Evolutionary conservation across 2,797 vertebrate species (phyloP).

Genomic region (Scyliorhinus canicula): DNA sequence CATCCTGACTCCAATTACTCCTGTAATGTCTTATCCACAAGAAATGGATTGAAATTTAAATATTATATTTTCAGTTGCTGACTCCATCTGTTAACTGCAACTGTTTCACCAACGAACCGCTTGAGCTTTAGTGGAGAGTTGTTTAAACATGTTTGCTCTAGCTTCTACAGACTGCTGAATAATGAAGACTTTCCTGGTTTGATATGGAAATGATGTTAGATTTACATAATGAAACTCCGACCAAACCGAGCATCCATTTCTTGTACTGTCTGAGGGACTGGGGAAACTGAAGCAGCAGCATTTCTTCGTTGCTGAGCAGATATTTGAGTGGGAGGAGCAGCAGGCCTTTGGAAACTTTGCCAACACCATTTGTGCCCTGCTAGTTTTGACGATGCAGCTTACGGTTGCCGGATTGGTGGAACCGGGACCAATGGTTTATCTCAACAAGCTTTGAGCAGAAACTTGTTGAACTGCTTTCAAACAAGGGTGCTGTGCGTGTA

Average conservation of each 20-base stretch:
- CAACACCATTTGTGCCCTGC: not conserved
- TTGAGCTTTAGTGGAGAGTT: not conserved
- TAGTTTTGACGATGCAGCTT: not conserved
- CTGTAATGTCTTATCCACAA: not conserved
- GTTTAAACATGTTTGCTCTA: not conserved
- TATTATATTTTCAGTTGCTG: not conserved
- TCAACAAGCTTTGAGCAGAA: not conserved
- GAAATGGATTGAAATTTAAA: not conserved
- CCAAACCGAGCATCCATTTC: not conserved
- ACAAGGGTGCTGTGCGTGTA: not conserved
- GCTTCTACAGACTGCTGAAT: not conserved
- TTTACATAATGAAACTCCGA: not conserved
- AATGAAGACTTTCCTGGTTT: not conserved
- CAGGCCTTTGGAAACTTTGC: not conserved
- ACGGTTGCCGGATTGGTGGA: not conserved
- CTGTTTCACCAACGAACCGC: not conserved
- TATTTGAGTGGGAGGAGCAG: not conserved
- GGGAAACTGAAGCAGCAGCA: not conserved
- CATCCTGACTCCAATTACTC: not conserved
- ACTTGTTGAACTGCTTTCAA: not conserved
- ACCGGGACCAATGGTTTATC: not conserved
- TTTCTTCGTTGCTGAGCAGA: conserved; percentile 8
- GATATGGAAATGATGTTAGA: not conserved
- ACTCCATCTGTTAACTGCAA: not conserved
- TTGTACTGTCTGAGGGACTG: not conserved